Evolutionary conservation across 2,888 invertebrate genomes (phyloP).

Genomic region (Alentia gelatinosa): DNA sequence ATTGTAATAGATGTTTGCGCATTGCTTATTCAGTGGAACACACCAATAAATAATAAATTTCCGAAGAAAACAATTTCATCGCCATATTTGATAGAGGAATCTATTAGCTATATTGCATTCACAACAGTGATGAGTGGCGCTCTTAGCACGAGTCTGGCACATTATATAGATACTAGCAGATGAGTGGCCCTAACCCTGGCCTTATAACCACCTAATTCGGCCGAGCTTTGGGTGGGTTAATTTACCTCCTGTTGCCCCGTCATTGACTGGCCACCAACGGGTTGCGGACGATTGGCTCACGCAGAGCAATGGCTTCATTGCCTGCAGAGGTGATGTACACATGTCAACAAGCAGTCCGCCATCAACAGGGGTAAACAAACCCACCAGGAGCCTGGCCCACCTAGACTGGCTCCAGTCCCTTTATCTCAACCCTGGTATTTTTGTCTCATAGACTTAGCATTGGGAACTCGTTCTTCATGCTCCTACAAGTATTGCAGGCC

Average conservation of each 20-base stretch:
- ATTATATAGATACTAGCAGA: neutral
- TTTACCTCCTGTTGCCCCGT: neutral
- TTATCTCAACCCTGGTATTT: no score
- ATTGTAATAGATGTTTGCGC: no score
- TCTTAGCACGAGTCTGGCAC: neutral
- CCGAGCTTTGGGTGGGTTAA: neutral
- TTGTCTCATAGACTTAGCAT: no score
- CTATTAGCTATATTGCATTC: neutral
- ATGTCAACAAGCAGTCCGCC: neutral
- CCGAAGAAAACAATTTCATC: no score
- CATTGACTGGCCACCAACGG: neutral
- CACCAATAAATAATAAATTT: no score
- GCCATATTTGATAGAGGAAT: no score
- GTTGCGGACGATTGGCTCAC: neutral
- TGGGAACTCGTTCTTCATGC: no score
- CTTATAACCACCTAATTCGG: constrained; percentile 19
- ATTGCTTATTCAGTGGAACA: no score
- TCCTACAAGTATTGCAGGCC: no score
- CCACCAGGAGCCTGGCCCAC: neutral
- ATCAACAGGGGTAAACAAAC: neutral
- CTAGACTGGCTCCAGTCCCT: no score
- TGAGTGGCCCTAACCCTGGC: constrained; percentile 5
- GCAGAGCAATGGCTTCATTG: neutral
- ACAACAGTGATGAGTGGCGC: neutral
- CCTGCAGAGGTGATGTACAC: neutral